These are phyloP conservation scores for Rhabdornis inornatus DNA, from an alignment of 2,113 vertebrate genomes.

Conservation along the genomic window DNA sequence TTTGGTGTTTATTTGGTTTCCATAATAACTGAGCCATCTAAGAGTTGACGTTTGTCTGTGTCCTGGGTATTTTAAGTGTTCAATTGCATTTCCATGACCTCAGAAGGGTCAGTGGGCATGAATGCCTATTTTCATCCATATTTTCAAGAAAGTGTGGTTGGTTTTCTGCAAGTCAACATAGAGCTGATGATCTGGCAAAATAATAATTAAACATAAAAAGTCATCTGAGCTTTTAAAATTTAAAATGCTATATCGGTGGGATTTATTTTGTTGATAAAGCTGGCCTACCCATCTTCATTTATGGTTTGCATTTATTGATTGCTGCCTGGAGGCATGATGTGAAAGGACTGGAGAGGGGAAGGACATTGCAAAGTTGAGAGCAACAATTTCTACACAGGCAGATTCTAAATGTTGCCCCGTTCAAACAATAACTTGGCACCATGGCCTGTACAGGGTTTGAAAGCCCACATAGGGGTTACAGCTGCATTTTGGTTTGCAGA, in stretches of 20 bases:
- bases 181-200: background rate
- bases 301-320: background rate
- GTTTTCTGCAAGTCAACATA: background rate
- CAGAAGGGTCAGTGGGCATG: background rate
- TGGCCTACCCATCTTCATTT: background rate
- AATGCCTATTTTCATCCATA: background rate
- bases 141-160: background rate
- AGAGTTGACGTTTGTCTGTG: background rate
- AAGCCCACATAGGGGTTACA: background rate
- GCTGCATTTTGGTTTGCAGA: background rate
- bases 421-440: background rate
- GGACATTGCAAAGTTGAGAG: background rate
- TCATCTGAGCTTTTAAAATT: background rate
- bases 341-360: background rate
- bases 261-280: background rate
- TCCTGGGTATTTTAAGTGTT: background rate
- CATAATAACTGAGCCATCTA: background rate
- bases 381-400: background rate
- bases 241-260: background rate
- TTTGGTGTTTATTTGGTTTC: background rate
- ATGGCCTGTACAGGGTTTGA: background rate
- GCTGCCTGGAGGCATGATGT: background rate
- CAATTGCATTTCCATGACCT: background rate
- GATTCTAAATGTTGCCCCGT: background rate
- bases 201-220: background rate